Base-by-base conservation (phyloP, 2,113 vertebrate genomes). In the Symphodus melops region DNA sequence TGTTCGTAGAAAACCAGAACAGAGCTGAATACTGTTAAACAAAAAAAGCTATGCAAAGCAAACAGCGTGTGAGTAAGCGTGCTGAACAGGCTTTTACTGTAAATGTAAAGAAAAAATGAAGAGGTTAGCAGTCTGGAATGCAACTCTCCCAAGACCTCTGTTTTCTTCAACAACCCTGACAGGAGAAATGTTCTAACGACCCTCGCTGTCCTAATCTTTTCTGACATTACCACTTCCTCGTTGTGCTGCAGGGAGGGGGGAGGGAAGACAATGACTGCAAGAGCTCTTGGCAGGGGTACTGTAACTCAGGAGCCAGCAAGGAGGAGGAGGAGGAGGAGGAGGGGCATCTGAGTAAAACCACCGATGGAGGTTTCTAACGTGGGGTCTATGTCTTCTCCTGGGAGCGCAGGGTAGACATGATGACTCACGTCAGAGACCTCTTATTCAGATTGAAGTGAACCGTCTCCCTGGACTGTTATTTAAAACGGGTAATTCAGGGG, bases 201-300 rank as follows among this genome's bases (percentile, higher is more conserved):
- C 63, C 81, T 78, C 20, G 48, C 70, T 49, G 68, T 66, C 75
- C 58, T 87, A 78, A 89, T 87, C 69, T 12, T 39, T 86, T 58
- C 72, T 86, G 88, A 86, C 85, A 86, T 82, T 75, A 84, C 44
- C n/a, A 51, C 85, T 79, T 84, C 77, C 72, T 81, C 72, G 68
- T 64, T 56, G 17, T 23, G 68, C 84, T 75, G 63, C 2, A 21
- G 64, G 67, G 49, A 59, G 17, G 61, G 36, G 42, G 41, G 37
- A 16, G 17, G 52, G 37, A 19, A 64, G 44, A 13, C 1, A 11
- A 11, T 2, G 41, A 16, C 51, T 59, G 59, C 36, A 36, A 21
- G 41, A 17, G 73, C 63, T 37, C 80, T 28, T 51, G 56, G 55
- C 52, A 59, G 68, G 58, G 65, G 25, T 25, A 52, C 7, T 13